Base-by-base conservation (phyloP, 92 coral and sea anemone genomes). In the Phymanthus crucifer region DNA sequence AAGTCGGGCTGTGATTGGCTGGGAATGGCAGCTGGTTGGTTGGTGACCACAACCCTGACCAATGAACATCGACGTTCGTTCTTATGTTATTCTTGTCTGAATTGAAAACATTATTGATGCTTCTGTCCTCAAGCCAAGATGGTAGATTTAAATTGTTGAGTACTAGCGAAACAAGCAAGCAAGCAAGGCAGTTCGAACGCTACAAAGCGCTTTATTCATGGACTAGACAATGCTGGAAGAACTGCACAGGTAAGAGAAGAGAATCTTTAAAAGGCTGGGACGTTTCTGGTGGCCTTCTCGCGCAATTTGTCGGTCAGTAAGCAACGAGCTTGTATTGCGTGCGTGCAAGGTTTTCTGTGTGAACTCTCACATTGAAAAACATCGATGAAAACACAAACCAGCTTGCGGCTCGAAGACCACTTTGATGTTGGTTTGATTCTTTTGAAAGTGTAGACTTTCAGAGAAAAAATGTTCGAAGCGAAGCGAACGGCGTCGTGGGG, bases 1-100 rank as follows among this genome's bases (percentile, higher is more conserved):
- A 46, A 58, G 2, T 27, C 31, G 33, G 16, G 6, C 57, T 37
- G 37, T 83, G 88, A 89, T 89, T 89, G 93, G 93, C 52, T 40
- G 40, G 45, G n/a, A 45, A 33, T 77, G 90, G 88, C 93, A 89
- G 93, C 88, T 89, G 91, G 91, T 40, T 54, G 79, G 78, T 74
- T 46, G 88, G 78, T 77, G 76, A 61, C 84, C 72, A 64, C 40
- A 61, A 38, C 86, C 74, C 80, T 71, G 74, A 26, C 80, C 86
- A 82, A 82, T 82, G 56, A 81, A 26, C 66, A 73, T 85, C 80
- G 54, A 73, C 85, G 82, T 61, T 77, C 76, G 75, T 80, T 84
- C 86, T 77, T 86, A 80, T 87, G 87, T 89, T 85, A 58, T 67
- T 50, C 70, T 64, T 24, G 31, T 18, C 77, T 32, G 78, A 80